Conservation (phyloP, 2,797 vertebrate species). For the Iguana delicatissima region DNA sequence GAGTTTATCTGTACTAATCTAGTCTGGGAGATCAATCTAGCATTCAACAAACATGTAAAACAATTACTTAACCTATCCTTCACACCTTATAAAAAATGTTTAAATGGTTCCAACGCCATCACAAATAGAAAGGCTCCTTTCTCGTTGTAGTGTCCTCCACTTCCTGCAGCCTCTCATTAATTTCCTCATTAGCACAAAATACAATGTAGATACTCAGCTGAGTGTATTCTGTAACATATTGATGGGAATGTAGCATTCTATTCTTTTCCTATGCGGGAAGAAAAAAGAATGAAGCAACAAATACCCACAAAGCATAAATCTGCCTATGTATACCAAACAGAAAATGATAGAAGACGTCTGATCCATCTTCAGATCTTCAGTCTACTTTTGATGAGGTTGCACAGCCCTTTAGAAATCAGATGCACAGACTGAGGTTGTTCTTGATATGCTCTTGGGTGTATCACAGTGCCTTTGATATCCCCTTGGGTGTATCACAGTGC, state of each 20-base stretch:
- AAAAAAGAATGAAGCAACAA: not conserved
- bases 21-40: not conserved
- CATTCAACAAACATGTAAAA: not conserved
- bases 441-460: not conserved
- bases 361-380: no score
- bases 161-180: not conserved
- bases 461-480: not conserved
- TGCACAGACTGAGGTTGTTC: no score
- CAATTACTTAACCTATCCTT: not conserved
- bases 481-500: not conserved
- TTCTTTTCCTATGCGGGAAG: not conserved
- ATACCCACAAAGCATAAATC: not conserved
- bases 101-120: not conserved
- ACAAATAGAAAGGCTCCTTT: not conserved
- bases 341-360: not conserved
- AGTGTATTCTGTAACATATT: not conserved
- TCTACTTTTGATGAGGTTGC: no score
- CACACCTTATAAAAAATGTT: not conserved
- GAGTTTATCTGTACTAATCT: not conserved
- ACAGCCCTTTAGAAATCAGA: no score
- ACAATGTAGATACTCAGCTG: not conserved
- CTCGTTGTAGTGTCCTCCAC: not conserved
- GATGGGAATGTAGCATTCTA: not conserved
- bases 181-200: not conserved
- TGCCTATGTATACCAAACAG: not conserved